Base-by-base conservation (phyloP, 2,113 vertebrate species). In the Leucosticte australis region DNA sequence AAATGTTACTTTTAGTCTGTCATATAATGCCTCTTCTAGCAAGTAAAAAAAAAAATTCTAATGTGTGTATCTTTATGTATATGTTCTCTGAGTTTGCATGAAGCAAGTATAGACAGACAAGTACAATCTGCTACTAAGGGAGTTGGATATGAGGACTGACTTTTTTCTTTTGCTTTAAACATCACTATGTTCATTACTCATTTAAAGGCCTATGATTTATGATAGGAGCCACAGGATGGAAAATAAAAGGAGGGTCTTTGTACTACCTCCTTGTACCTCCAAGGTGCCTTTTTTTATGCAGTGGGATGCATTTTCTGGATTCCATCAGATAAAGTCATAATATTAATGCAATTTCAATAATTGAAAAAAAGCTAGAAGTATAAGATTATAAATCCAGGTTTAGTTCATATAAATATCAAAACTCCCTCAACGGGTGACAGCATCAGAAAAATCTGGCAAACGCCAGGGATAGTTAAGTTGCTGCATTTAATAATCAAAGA, bases 1-100 rank as follows among this genome's bases (percentile, higher is more conserved):
- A 95, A 97, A 95, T 95, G 63, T 96, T 78, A 19, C 81, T 74
- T 96, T 89, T 53, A 84, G 21, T 89, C 21, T 84, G 42, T 50
- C 24, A 80, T 20, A 49, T 59, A 87, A 80, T 9, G 17, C 6
- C 13, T 49, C 14, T 93, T 79, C 33, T 24, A 82, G 52, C 4
- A 30, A 81, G 67, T 86, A n/a, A 55, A 70, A 63, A 70, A 63
- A 60, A 50, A 52, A 78, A 8, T 12, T 24, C 19, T 65, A 13
- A 49, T 49, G 3, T 39, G 71, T 62, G 3, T 60, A 31, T 46
- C 10, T 47, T 60, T 30, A 50, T 10, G 14, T 52, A 4, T 35
- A 28, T 47, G 9, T 69, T 88, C 35, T 52, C 16, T 39, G 30
- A 59, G 9, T 64, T 85, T 85, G 16, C 46, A 56, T 19, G 37